Evolutionary conservation across 2,888 invertebrate genomes (phyloP), one percentile per base, ranked within the genome.

Genomic region (Andrena praecox): DNA sequence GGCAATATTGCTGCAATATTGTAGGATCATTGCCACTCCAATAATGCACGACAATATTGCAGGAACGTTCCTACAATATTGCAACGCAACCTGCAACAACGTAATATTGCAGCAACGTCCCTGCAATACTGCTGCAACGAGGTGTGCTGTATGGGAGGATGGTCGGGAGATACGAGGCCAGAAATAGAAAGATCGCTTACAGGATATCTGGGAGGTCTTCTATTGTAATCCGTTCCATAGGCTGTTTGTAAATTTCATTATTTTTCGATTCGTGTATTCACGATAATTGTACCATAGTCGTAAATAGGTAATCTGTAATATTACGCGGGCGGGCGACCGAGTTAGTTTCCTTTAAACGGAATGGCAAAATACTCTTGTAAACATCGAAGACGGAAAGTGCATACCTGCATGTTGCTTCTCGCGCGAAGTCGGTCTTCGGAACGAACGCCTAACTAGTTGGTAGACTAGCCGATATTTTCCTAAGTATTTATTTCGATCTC

Each of bases 401-500:
- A 12, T 12, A 42, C 12, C 12, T 16, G 4, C 42, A 10, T 24
- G 48, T 31, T 24, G 27, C 42, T 52, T 50, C 10, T 20, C 3
- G 20, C 16, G 33, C 60, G 35, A 8, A 42, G 42, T 73, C 72
- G 29, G 72, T 80, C 85, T 84, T 84, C 77, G 80, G 80, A 16
- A 31, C 20, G 48, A 63, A 33, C 16, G 56, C 52, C 29, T 67
- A 31, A 31, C 12, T 59, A 8, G n/a, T 24, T 42, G 42, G 6
- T 50, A 48, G 59, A 31, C 24, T 56, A 59, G 33, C 24, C 56
- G 56, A 24, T 42, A 42, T 54, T 24, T 48, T 52, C 27, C 35
- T 29, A 69, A 78, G 35, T 69, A 67, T 69, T 84, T 71, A 67
- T 64, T 54, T 75, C 16, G 74, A 85, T 85, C 85, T 80, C 82